Percentiles rank a stretch among this genome's conserved stretches.
phyloP scores from a whole-genome alignment of 2,888 invertebrate genomes.

The Criorhina ranunculi region DNA sequence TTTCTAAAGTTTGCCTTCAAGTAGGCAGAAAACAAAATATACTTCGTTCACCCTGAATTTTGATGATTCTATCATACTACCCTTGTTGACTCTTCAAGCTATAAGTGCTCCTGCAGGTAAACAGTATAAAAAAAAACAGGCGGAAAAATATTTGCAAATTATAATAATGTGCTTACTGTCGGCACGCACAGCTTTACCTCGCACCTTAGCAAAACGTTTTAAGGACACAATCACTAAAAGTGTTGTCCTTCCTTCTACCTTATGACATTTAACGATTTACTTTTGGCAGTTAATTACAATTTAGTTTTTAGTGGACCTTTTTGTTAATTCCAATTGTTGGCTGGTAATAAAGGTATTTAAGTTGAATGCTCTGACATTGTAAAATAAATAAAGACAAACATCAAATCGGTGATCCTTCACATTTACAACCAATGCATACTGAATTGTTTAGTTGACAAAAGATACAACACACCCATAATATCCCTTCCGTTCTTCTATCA shows the following conservation, averaged over 20 bases:
- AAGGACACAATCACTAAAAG: slow-evolving; percentile 22
- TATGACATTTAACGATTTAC: neutral
- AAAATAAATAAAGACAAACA: too few species aligned
- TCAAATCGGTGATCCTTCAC: too few species aligned
- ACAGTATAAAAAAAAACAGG: slow-evolving; percentile 3
- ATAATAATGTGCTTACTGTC: slow-evolving; percentile 21
- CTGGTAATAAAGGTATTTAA: neutral
- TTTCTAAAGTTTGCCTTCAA: too few species aligned
- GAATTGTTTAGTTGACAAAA: neutral
- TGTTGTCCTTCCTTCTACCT: neutral
- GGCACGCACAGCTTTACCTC: slow-evolving; percentile 17
- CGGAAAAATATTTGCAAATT: slow-evolving; percentile 26
- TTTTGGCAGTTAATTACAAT: slow-evolving; percentile 4
- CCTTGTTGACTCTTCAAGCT: neutral
- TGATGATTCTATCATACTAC: neutral
- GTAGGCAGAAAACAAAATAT: too few species aligned
- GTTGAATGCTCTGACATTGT: too few species aligned
- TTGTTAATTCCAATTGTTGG: slow-evolving; percentile 1
- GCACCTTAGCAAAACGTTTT: slow-evolving; percentile 22
- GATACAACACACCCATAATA: neutral
- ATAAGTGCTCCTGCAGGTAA: neutral
- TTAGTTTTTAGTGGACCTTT: slow-evolving; percentile 15
- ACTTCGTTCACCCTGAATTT: neutral
- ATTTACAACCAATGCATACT: too few species aligned
- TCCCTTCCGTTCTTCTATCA: neutral